phyloP scores from a whole-genome alignment of 2,113 vertebrate genomes.

The Helogale parvula region DNA sequence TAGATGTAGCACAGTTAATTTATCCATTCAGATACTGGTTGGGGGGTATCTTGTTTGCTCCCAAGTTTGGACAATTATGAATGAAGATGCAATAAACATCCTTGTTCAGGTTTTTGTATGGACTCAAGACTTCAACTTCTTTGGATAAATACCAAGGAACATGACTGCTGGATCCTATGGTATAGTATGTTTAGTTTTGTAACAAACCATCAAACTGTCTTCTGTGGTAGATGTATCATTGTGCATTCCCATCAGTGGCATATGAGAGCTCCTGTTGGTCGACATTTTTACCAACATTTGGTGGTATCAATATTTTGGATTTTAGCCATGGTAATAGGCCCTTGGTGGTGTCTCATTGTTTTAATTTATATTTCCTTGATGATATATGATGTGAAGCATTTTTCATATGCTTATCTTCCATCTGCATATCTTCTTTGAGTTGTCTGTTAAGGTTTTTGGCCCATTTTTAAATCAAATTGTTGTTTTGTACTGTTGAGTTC shows the following conservation, averaged over 20 bases:
- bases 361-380: neutral
- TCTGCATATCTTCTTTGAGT: neutral
- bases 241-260: neutral
- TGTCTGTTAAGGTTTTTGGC: neutral
- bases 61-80: neutral
- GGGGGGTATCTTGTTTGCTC: neutral
- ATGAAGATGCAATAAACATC: neutral
- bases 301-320: neutral
- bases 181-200: neutral
- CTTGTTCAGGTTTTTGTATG: neutral
- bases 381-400: neutral
- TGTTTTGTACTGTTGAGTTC: neutral
- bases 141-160: neutral
- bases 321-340: neutral
- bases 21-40: neutral
- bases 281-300: neutral
- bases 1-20: neutral
- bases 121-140: neutral
- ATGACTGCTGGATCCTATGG: neutral
- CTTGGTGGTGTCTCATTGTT: neutral
- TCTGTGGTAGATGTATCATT: neutral
- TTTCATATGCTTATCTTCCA: neutral
- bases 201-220: neutral
- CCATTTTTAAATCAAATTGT: neutral
- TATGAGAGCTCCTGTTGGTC: neutral